Conservation (phyloP, 2,888 invertebrate genomes). For the Lycaena phlaeas region DNA sequence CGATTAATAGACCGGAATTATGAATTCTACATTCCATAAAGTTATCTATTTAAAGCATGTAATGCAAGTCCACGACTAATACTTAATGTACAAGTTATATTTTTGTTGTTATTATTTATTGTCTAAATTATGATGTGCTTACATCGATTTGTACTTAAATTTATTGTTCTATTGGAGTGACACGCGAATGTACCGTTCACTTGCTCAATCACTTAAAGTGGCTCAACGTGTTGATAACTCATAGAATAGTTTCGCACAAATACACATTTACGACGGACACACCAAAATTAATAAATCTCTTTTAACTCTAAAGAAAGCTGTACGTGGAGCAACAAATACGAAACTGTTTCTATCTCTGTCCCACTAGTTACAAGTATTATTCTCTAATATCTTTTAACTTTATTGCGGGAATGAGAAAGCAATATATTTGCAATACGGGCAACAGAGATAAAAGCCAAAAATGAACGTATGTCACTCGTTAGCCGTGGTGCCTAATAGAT, state of each 20-base stretch:
- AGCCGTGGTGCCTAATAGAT: not conserved
- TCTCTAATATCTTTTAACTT: not conserved
- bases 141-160: slow-evolving; percentile 27
- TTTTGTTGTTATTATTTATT: slow-evolving; percentile 36
- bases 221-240: slow-evolving; percentile 42
- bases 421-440: not conserved
- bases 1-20: slow-evolving; percentile 61
- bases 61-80: slow-evolving; percentile 71
- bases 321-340: not conserved
- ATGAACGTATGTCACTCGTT: not conserved
- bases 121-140: slow-evolving; percentile 35
- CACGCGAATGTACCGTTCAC: slow-evolving; percentile 24
- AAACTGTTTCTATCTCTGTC: not conserved
- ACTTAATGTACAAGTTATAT: slow-evolving; percentile 37
- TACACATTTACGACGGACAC: slow-evolving; percentile 13
- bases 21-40: slow-evolving; percentile 68
- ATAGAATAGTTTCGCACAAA: slow-evolving; percentile 47
- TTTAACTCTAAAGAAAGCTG: not conserved
- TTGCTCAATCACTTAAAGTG: slow-evolving; percentile 50
- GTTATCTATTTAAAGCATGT: slow-evolving; percentile 56
- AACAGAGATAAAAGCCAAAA: not conserved
- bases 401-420: no score
- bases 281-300: not conserved
- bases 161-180: slow-evolving; percentile 30
- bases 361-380: not conserved